Evolutionary conservation across 37 sponge, comb jelly and placozoan genomes (phyloP).

Genomic region (Beroe forskalii): DNA sequence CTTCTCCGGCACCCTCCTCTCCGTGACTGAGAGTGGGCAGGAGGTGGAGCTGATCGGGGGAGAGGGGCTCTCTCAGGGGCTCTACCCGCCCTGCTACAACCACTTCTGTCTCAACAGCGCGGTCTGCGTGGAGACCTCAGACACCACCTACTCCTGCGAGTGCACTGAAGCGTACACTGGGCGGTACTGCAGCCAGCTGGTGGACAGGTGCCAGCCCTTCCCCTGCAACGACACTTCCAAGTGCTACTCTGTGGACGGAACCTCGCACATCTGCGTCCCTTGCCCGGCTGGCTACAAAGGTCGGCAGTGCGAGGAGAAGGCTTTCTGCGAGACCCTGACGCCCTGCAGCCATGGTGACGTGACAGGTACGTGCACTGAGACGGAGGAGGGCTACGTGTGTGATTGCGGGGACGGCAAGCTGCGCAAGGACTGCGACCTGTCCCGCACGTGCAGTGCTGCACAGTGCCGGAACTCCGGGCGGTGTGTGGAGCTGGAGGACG

Average conservation of each 20-base stretch:
- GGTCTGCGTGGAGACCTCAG: constrained; percentile 41
- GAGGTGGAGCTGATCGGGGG: neutral
- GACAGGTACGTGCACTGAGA: constrained; percentile 24
- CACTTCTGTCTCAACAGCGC: constrained; percentile 40
- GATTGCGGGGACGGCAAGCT: constrained; percentile 39
- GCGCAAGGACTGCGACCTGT: neutral
- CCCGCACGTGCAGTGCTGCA: neutral
- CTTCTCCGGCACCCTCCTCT: neutral
- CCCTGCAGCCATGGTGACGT: constrained; percentile 26
- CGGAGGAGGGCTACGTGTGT: constrained; percentile 23
- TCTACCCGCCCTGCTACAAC: constrained; percentile 47
- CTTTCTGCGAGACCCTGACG: neutral
- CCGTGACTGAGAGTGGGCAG: neutral
- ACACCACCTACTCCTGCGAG: neutral
- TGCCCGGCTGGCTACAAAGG: constrained; percentile 60
- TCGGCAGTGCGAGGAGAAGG: constrained; percentile 18
- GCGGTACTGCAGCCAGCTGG: neutral
- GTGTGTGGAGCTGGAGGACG: constrained; percentile 24
- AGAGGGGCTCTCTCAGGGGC: neutral
- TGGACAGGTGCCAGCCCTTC: constrained; percentile 12
- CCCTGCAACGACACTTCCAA: constrained; percentile 62
- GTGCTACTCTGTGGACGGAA: constrained; percentile 34
- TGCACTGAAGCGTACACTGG: constrained; percentile 34
- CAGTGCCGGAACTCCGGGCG: neutral
- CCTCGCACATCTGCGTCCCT: neutral